Conservation (phyloP, 2,888 invertebrate species). For the Drosophila diplacantha region DNA sequence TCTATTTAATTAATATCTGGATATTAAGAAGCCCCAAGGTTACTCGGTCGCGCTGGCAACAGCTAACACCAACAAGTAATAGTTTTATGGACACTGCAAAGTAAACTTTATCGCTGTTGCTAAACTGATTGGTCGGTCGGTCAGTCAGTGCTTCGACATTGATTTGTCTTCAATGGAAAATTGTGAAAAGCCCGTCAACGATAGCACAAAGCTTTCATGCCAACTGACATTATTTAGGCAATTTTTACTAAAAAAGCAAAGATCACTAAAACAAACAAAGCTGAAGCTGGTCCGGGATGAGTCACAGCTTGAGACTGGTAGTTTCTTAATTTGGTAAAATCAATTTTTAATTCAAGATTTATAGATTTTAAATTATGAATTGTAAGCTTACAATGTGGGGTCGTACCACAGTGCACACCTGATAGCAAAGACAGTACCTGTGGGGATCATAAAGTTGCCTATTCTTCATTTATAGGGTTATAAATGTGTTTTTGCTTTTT, state of each 20-base stretch:
- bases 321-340: neutral
- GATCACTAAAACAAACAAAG: conserved; percentile 3
- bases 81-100: conserved; percentile 14
- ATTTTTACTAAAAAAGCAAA: conserved; percentile 4
- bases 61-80: conserved; percentile 27
- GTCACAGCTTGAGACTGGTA: conserved; percentile 9
- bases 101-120: conserved; percentile 17
- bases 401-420: conserved; percentile 26
- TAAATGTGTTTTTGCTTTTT: conserved; percentile 4
- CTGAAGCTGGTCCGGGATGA: neutral
- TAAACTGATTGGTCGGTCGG: conserved; percentile 20
- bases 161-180: conserved; percentile 20
- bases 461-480: conserved; percentile 10
- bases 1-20: conserved; percentile 56
- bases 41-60: conserved; percentile 31
- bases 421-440: conserved; percentile 27
- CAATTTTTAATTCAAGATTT: too few species aligned
- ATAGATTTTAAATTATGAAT: neutral
- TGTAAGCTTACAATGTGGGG: neutral
- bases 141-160: conserved; percentile 15
- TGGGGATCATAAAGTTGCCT: conserved; percentile 7
- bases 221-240: conserved; percentile 30
- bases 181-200: conserved; percentile 20
- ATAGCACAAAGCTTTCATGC: conserved; percentile 21
- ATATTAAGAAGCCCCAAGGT: conserved; percentile 23